These are phyloP conservation scores for Oophaga sylvatica DNA, from an alignment of 2,797 vertebrate genomes.

Conservation along the genomic window DNA sequence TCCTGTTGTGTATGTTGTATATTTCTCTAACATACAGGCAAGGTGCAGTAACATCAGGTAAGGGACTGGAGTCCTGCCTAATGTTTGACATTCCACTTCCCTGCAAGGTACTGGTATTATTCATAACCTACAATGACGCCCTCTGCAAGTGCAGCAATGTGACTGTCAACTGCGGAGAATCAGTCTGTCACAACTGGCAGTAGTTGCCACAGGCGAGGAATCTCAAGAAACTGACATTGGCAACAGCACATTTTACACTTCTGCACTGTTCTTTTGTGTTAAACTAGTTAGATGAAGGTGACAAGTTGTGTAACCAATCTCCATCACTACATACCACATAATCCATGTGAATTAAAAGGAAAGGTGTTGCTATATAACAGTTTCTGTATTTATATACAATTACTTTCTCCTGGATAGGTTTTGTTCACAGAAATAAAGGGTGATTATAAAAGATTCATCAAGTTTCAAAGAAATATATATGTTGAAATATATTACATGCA, in stretches of 20 bases:
- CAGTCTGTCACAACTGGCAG: conserved; percentile 77
- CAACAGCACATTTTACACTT: conserved; percentile 75
- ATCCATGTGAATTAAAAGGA: not conserved
- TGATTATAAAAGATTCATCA: no score
- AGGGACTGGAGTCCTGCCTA: conserved; percentile 26
- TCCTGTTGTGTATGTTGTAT: no score
- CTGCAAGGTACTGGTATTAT: conserved; percentile 61
- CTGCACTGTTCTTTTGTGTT: conserved; percentile 69
- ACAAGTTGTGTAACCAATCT: conserved; percentile 19
- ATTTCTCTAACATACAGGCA: not conserved
- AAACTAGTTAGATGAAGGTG: conserved; percentile 68
- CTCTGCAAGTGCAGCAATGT: conserved; percentile 70
- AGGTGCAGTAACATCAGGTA: not conserved
- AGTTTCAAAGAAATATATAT: no score
- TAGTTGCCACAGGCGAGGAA: conserved; percentile 72
- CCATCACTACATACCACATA: not conserved
- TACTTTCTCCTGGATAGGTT: no score
- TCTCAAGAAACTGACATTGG: conserved; percentile 78
- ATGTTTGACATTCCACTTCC: conserved; percentile 65
- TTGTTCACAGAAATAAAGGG: no score
- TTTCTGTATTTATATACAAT: not conserved
- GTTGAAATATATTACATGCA: no score
- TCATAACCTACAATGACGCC: conserved; percentile 69
- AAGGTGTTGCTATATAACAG: not conserved
- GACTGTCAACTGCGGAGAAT: conserved; percentile 74